phyloP scores from a whole-genome alignment of 2,888 invertebrate genomes.

The Podotricha telesiphe region DNA sequence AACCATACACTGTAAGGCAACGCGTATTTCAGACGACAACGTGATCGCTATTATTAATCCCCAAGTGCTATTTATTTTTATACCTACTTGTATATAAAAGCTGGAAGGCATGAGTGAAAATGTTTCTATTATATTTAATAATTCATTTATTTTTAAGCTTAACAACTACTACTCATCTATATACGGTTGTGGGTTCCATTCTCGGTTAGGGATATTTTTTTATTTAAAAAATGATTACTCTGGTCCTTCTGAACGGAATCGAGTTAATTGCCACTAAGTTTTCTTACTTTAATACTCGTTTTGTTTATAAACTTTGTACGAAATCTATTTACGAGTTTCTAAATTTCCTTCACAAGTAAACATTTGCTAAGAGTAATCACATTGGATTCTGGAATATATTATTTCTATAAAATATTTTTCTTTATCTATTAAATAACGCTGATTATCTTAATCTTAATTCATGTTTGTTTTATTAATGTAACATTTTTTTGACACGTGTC shows the following conservation, averaged over 20 bases:
- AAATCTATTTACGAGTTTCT: conserved; percentile 1
- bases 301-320: conserved; percentile 11
- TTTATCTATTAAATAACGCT: background rate
- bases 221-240: background rate
- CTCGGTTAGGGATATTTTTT: background rate
- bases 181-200: background rate
- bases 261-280: no score
- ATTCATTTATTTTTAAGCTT: background rate
- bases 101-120: background rate
- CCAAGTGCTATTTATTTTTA: background rate
- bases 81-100: background rate
- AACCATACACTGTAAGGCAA: no score
- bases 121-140: background rate
- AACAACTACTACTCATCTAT: no score
- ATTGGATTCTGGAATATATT: conserved; percentile 13
- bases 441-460: background rate
- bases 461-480: background rate
- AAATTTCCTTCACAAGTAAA: conserved; percentile 3
- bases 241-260: no score
- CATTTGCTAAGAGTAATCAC: conserved; percentile 1
- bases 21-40: background rate
- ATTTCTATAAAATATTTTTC: background rate
- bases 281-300: background rate
- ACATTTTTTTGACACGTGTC: background rate
- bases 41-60: background rate